These are phyloP conservation scores for Eubasilissa splendida DNA, from an alignment of 2,888 invertebrate genomes.

Conservation along the genomic window DNA sequence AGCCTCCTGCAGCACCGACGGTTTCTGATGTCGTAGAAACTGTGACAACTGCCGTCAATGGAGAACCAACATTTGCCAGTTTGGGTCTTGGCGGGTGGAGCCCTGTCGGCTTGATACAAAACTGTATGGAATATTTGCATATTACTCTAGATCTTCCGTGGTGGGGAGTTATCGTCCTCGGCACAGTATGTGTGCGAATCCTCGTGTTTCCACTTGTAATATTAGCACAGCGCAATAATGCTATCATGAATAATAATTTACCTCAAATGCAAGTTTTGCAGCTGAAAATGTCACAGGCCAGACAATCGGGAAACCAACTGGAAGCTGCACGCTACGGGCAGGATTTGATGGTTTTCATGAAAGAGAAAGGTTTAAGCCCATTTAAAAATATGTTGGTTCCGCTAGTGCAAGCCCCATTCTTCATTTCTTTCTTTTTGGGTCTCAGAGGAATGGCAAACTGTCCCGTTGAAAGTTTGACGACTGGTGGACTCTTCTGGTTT, in stretches of 20 bases:
- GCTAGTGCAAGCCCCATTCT: conserved; percentile 89
- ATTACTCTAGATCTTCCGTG: conserved; percentile 88
- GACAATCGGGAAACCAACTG: conserved; percentile 85
- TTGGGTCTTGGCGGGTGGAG: conserved; percentile 88
- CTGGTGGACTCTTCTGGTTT: conserved; percentile 95
- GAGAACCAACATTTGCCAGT: conserved; percentile 84
- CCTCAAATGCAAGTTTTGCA: conserved; percentile 90
- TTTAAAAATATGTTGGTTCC: conserved; percentile 85
- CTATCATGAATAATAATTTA: conserved; percentile 86
- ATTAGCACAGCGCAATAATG: conserved; percentile 84
- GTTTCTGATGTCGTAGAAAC: conserved; percentile 64
- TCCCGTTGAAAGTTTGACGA: conserved; percentile 91
- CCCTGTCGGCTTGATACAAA: conserved; percentile 88
- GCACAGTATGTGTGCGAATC: conserved; percentile 84
- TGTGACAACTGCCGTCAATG: conserved; percentile 68
- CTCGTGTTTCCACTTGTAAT: conserved; percentile 90
- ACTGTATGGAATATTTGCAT: conserved; percentile 87
- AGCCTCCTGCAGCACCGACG: conserved; percentile 60
- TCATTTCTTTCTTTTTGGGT: conserved; percentile 93
- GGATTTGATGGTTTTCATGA: conserved; percentile 88
- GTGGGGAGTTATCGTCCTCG: conserved; percentile 91
- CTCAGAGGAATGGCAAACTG: conserved; percentile 90
- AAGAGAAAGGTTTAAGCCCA: conserved; percentile 85
- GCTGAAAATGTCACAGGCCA: conserved; percentile 88
- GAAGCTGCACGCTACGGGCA: conserved; percentile 83